Evolutionary conservation across 2,888 invertebrate genomes (phyloP).

Genomic region (Leucozona laternaria): DNA sequence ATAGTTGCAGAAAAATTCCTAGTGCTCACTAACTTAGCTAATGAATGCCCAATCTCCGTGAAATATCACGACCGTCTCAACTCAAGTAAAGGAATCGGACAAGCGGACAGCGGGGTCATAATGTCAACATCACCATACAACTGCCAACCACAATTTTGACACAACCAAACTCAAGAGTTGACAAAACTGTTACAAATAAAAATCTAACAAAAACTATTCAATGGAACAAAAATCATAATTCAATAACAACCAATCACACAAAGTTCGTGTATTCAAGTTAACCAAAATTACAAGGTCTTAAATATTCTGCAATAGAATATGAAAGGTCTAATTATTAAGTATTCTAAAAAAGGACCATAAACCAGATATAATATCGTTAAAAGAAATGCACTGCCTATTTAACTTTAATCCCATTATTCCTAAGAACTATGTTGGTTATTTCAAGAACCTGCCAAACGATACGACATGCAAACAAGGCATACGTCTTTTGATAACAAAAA

Average conservation of each 20-base stretch:
- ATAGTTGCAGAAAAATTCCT: not conserved
- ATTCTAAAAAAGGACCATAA: constrained; percentile 16
- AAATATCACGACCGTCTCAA: not conserved
- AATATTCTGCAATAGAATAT: constrained; percentile 57
- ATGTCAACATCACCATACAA: constrained; percentile 8
- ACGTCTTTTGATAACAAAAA: not conserved
- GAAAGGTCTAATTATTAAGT: constrained; percentile 39
- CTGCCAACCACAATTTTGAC: not conserved
- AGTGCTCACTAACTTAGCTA: not conserved
- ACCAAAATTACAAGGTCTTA: not conserved
- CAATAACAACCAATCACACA: no score
- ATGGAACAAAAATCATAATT: no score
- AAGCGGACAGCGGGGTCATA: not conserved
- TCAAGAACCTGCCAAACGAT: constrained; percentile 22
- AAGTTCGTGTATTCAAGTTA: not conserved
- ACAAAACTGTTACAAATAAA: constrained; percentile 8
- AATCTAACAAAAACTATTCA: not conserved
- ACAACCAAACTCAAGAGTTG: not conserved
- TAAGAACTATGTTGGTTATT: constrained; percentile 33
- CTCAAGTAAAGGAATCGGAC: constrained; percentile 20
- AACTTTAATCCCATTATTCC: constrained; percentile 10
- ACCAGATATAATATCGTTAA: constrained; percentile 23
- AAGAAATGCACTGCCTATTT: constrained; percentile 46
- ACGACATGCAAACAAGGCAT: constrained; percentile 39
- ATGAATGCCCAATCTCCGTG: not conserved